phyloP scores from a whole-genome alignment of 2,113 vertebrate genomes.

The Mesitornis unicolor region DNA sequence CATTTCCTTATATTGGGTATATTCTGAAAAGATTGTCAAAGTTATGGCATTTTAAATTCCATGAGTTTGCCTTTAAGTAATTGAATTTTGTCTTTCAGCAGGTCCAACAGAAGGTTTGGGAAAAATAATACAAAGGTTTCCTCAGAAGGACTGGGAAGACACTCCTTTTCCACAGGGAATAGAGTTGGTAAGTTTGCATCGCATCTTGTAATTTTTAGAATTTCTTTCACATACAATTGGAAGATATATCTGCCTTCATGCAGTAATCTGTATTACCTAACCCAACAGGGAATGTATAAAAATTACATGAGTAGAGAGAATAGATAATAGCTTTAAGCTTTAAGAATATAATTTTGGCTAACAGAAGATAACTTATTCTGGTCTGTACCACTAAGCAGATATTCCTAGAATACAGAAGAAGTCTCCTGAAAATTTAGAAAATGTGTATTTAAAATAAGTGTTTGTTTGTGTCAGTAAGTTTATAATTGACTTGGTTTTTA shows the following conservation, averaged over 20 bases:
- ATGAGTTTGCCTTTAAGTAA: background rate
- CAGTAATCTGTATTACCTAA: background rate
- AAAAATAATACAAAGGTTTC: slow-evolving; percentile 97
- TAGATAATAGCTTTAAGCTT: background rate
- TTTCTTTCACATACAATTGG: fast-evolving
- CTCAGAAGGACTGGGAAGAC: slow-evolving; percentile 94
- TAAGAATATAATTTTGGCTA: background rate
- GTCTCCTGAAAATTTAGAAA: background rate
- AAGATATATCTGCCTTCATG: background rate
- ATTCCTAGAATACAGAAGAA: background rate
- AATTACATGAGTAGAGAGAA: background rate
- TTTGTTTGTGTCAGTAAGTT: background rate
- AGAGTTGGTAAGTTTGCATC: slow-evolving; percentile 88
- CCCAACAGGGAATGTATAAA: background rate
- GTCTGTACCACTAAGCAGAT: background rate
- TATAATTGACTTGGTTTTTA: background rate
- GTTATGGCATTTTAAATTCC: background rate
- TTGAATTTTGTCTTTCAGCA: slow-evolving; percentile 57
- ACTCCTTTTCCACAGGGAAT: slow-evolving; percentile 97
- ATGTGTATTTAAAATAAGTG: background rate
- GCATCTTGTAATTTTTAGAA: background rate
- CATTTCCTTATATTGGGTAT: background rate
- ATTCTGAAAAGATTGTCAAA: background rate
- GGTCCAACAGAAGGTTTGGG: slow-evolving; percentile 91
- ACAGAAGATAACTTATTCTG: background rate